Evolutionary conservation across 2,888 invertebrate species (phyloP).

Genomic region (Andrena minutula): DNA sequence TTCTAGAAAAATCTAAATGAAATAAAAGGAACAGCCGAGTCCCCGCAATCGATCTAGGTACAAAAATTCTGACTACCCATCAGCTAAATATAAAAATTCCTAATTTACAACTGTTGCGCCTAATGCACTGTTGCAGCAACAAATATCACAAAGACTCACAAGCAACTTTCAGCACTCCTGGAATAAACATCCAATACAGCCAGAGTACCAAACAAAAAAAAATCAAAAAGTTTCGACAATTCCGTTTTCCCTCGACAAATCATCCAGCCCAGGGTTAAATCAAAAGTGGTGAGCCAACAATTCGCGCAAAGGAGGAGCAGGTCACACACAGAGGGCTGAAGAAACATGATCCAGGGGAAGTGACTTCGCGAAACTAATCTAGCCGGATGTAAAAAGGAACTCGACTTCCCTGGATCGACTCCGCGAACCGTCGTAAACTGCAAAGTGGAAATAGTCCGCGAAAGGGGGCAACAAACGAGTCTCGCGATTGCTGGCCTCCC

Average conservation of each 20-base stretch:
- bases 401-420: conserved; percentile 33
- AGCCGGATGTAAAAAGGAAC: conserved; percentile 49
- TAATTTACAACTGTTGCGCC: too few relatives aligned
- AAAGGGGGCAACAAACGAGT: conserved; percentile 36
- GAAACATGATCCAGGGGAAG: conserved; percentile 26
- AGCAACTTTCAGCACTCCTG: too few relatives aligned
- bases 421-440: conserved; percentile 21
- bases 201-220: too few relatives aligned
- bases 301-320: conserved; percentile 13
- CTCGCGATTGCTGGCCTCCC: conserved; percentile 12
- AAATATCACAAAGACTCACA: too few relatives aligned
- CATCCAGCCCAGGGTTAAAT: conserved; percentile 13
- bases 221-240: not conserved
- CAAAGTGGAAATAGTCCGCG: conserved; percentile 47
- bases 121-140: too few relatives aligned
- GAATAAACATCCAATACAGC: too few relatives aligned
- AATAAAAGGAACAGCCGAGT: too few relatives aligned
- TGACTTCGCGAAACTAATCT: conserved; percentile 32
- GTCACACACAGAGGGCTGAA: conserved; percentile 33
- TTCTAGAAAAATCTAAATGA: too few relatives aligned
- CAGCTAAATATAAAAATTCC: too few relatives aligned
- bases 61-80: too few relatives aligned
- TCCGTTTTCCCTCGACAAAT: conserved; percentile 1
- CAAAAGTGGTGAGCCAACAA: conserved; percentile 37
- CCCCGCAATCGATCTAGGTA: too few relatives aligned